These are phyloP conservation scores for Dryococelus australis DNA, from an alignment of 2,888 invertebrate species.

Conservation along the genomic window DNA sequence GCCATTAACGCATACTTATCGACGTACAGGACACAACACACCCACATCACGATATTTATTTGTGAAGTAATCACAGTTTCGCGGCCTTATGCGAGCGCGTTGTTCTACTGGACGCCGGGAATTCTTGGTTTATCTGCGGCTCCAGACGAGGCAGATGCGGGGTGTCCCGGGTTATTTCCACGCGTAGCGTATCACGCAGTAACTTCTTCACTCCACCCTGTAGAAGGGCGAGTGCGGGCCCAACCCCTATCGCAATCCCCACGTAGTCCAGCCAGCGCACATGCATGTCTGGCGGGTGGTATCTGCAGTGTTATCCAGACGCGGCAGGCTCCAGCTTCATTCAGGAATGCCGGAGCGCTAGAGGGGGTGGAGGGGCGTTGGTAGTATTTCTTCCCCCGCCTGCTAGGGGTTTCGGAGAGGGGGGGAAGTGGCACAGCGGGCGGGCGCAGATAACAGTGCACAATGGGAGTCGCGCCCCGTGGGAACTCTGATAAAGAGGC, in stretches of 20 bases:
- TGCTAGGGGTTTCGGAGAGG: background rate
- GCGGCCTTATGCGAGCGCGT: too few species aligned
- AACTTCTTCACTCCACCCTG: background rate
- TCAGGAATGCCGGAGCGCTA: background rate
- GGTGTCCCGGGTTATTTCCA: background rate
- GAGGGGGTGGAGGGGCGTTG: background rate
- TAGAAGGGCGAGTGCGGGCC: too few species aligned
- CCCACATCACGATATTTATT: too few species aligned
- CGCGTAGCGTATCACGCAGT: background rate
- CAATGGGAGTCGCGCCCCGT: slow-evolving; percentile 1
- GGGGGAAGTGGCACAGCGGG: background rate
- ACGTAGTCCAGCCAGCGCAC: background rate
- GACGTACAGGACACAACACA: too few species aligned
- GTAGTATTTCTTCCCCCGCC: background rate
- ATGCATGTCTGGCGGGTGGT: background rate
- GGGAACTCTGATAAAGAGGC: background rate
- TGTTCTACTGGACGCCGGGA: too few species aligned
- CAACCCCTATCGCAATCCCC: too few species aligned
- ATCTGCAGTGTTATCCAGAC: background rate
- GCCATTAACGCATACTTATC: too few species aligned
- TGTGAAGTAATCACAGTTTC: too few species aligned
- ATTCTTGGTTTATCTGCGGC: background rate
- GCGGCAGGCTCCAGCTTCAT: background rate
- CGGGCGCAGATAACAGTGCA: background rate
- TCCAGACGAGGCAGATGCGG: too few species aligned